Base-by-base conservation (phyloP, 2,888 invertebrate genomes). In the Sialis fuliginosa region DNA sequence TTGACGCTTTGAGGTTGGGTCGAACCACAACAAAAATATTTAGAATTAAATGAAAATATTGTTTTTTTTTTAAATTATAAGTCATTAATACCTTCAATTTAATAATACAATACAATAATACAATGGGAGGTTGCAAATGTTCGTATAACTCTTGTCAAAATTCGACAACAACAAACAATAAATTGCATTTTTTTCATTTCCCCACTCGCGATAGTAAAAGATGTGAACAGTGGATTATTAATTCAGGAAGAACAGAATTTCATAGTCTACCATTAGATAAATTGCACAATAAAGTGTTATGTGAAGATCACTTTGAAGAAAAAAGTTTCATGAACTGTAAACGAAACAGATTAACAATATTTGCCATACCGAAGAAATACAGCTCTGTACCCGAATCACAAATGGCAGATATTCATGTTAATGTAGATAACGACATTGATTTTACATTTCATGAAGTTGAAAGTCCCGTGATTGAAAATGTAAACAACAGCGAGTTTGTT, bases 101-200 rank as follows among this genome's bases (percentile, higher is more conserved):
- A 22, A 22, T 22, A 22, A 22, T 22, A 22, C 4, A n/a, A n/a
- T n/a, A n/a, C n/a, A n/a, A n/a, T n/a, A n/a, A 22, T 22, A 22
- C 22, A 45, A 77, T 77, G 77, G 77, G 75, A 47, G 76, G 76
- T 2, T 74, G 74, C 52, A 67, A 71, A 7, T 77, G 77, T 56
- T 65, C 71, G 40, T 77, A 73, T 52, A 68, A 69, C 49, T 69
- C 66, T 48, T 77, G 77, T 54, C 63, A 60, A 40, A 63, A 66
- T 33, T 64, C 66, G 39, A 67, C 72, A n/a, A 67, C 69, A 53
- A 69, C 69, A 0, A 57, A 57, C 35, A 61, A 61, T 35, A 62
- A 62, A 46, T 52, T 65, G 5, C 76, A 76, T 54, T 70, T 76
- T 62, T 77, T 76, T 53, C 77, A 76, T 56, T 77, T 70, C 52